Percentiles rank a stretch among this genome's conserved stretches.
These are phyloP conservation scores for Euglossa dilemma DNA, from an alignment of 1,140 invertebrate genomes.

Conservation along the genomic window DNA sequence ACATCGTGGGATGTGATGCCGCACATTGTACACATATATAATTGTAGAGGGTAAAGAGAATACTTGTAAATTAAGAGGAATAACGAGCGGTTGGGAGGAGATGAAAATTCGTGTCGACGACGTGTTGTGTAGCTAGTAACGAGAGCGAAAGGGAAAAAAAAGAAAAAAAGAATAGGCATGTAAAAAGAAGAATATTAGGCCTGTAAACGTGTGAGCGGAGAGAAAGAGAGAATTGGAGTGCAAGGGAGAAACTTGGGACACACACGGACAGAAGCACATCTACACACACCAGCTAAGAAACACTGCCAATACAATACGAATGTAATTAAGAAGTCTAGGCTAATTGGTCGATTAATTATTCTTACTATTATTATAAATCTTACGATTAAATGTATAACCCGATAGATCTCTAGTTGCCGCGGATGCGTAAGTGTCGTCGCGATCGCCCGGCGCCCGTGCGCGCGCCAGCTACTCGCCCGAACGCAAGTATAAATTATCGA, in stretches of 20 bases:
- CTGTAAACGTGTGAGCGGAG: constrained; percentile 3
- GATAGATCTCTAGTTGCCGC: constrained; percentile 68
- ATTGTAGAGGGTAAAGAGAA: constrained; percentile 52
- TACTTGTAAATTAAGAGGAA: constrained; percentile 43
- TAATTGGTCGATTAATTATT: constrained; percentile 69
- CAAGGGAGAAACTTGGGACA: not conserved
- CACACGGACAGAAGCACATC: constrained; percentile 60
- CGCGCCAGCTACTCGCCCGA: not conserved
- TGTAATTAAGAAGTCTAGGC: constrained; percentile 77
- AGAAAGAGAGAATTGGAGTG: not conserved
- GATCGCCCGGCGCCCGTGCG: constrained; percentile 6
- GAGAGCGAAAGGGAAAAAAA: not conserved
- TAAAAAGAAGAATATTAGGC: not conserved
- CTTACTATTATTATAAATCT: constrained; percentile 62
- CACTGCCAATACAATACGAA: constrained; percentile 80
- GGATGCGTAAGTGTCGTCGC: constrained; percentile 5
- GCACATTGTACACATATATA: constrained; percentile 56
- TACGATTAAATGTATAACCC: constrained; percentile 63
- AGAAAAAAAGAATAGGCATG: not conserved
- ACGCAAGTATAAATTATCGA: not conserved
- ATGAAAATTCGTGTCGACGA: constrained; percentile 37
- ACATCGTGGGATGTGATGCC: constrained; percentile 36
- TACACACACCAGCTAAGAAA: constrained; percentile 79
- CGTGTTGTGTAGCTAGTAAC: constrained; percentile 40
- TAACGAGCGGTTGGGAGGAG: not conserved